Conservation (phyloP, 2,797 vertebrate genomes). For the Buphagus erythrorhynchus region DNA sequence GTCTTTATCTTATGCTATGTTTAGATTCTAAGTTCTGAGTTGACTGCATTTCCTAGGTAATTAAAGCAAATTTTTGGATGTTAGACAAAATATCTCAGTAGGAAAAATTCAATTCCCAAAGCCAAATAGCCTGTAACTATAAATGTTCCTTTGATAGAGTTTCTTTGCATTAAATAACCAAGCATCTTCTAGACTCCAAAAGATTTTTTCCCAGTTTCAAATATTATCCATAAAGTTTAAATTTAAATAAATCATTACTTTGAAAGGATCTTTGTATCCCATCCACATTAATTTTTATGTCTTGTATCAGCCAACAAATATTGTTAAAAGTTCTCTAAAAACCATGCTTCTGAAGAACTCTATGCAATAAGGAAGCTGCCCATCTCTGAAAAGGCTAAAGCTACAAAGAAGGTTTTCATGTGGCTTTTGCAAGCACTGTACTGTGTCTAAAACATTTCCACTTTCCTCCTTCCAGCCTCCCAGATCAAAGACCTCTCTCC, state of each 20-base stretch:
- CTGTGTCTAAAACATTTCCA: slow-evolving; percentile 81
- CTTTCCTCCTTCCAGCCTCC: slow-evolving; percentile 67
- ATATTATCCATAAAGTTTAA: slow-evolving; percentile 27
- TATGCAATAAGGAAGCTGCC: slow-evolving; percentile 78
- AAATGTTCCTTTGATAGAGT: slow-evolving; percentile 64
- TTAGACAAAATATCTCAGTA: slow-evolving; percentile 69
- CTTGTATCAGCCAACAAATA: slow-evolving; percentile 43
- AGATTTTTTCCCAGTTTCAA: slow-evolving; percentile 35
- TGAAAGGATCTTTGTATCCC: slow-evolving; percentile 31
- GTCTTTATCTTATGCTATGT: slow-evolving; percentile 69
- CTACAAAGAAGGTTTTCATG: slow-evolving; percentile 86
- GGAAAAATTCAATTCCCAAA: slow-evolving; percentile 68
- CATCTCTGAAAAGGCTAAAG: slow-evolving; percentile 78
- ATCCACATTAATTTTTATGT: slow-evolving; percentile 49
- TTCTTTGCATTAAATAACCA: slow-evolving; percentile 63
- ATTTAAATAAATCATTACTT: slow-evolving; percentile 50
- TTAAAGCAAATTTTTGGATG: slow-evolving; percentile 71
- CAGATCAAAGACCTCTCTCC: slow-evolving; percentile 82
- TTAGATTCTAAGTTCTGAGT: slow-evolving; percentile 65
- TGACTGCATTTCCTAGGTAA: slow-evolving; percentile 69
- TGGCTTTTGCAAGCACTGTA: slow-evolving; percentile 80
- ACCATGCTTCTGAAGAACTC: slow-evolving; percentile 43
- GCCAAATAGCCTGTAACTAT: slow-evolving; percentile 70
- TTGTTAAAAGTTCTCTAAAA: slow-evolving; percentile 44
- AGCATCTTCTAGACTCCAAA: slow-evolving; percentile 35